Evolutionary conservation across 2,888 invertebrate genomes (phyloP).

Genomic region (Rhagophthalmus giganteus): DNA sequence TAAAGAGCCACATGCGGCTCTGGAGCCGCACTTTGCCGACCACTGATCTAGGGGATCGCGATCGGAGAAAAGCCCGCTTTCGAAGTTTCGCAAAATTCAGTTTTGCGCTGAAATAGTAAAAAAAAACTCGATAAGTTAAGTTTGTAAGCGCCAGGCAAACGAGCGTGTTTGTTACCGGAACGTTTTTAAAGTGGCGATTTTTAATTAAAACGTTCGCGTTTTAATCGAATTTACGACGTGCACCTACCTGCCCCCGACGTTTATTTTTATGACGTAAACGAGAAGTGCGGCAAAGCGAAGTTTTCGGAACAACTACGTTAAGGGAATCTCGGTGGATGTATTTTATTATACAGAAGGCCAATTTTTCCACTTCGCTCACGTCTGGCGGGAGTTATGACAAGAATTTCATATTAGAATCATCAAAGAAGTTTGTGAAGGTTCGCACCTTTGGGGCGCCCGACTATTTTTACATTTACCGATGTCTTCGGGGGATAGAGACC

Average conservation of each 20-base stretch:
- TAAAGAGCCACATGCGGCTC: no score
- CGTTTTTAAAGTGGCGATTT: no score
- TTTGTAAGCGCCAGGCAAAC: not conserved
- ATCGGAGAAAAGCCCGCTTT: no score
- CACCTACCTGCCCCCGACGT: no score
- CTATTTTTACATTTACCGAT: slow-evolving; percentile 8
- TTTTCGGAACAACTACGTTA: not conserved
- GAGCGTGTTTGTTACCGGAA: not conserved
- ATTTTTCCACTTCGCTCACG: slow-evolving; percentile 7
- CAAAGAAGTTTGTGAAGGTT: slow-evolving; percentile 4
- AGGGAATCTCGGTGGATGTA: not conserved
- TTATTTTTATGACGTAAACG: not conserved
- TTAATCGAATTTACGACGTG: not conserved
- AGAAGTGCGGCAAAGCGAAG: not conserved
- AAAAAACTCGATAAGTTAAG: no score
- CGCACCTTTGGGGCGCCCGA: slow-evolving; percentile 3
- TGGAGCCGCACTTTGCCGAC: no score
- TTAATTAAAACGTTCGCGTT: not conserved
- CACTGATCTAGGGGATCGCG: no score
- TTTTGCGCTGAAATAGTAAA: no score
- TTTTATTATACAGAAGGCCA: not conserved
- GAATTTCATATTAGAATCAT: slow-evolving; percentile 11
- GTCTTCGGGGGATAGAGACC: slow-evolving; percentile 7
- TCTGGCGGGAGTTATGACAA: slow-evolving; percentile 1
- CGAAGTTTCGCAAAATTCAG: no score